Base-by-base conservation (phyloP, 2,888 invertebrate genomes). In the Silvanus unidentatus region DNA sequence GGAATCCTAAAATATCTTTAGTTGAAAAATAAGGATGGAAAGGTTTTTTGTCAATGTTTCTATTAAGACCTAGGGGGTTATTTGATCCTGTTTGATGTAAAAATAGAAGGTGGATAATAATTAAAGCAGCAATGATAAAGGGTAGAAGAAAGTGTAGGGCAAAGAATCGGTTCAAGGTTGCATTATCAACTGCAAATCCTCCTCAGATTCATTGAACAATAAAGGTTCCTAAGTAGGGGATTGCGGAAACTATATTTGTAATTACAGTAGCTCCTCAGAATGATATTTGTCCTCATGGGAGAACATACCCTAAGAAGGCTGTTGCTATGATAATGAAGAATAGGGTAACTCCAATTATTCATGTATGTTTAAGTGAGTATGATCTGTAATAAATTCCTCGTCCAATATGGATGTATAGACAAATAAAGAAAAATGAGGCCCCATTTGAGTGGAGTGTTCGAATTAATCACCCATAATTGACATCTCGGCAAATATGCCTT, bases 231-330 rank as follows among this genome's bases (percentile, higher is more conserved):
- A 86, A 59, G 54, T 80, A 84, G 0, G 86, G 86, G 8, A 87
- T 77, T 2, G 84, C 83, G 0, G 86, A 86, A 49, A 87, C 48
- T 58, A 88, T 58, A 63, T 85, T 86, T 10, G 65, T 84, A 46
- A 56, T 58, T 29, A 87, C 84, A 30, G 85, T 86, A 0, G 86
- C 85, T 1, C 84, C 85, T 77, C 86, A 87, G 67, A 84, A 87
- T 1, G 85, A 86, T 78, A 88, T 88, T 82, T 88, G 86, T 5
- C 86, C 86, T 71, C 86, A 86, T 1, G 85, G 85, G 60, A 86
- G 52, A 0, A 87, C 84, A 74, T 88, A 88, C 0, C 86, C 87
- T 75, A 87, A 73, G 68, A 88, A 88, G 14, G 84, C 84, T 39
- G 84, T 82, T 62, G 71, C 80, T 79, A 88, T 88, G 51, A 78